These are phyloP conservation scores for Sylvietta virens DNA, from an alignment of 2,113 vertebrate species.

Conservation along the genomic window DNA sequence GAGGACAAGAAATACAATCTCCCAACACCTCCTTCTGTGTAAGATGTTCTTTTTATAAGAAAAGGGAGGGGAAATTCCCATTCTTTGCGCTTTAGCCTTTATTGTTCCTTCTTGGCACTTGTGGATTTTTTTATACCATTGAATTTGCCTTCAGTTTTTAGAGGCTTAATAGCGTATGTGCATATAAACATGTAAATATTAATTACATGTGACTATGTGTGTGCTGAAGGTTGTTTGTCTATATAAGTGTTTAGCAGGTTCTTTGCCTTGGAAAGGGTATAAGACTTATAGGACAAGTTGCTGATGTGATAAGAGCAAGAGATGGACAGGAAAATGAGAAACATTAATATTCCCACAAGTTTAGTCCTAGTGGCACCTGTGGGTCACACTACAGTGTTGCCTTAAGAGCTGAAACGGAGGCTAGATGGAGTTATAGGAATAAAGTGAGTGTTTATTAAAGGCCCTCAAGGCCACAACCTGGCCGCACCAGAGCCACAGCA, in stretches of 20 bases:
- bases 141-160: background rate
- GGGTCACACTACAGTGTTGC: background rate
- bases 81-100: background rate
- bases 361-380: background rate
- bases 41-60: slow-evolving; percentile 59
- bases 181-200: background rate
- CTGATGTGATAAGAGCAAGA: background rate
- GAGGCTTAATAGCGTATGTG: background rate
- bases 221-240: background rate
- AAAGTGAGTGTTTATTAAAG: too few relatives aligned
- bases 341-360: background rate
- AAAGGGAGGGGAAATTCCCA: background rate
- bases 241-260: background rate
- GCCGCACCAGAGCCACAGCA: too few relatives aligned
- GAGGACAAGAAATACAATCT: slow-evolving; percentile 84
- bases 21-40: slow-evolving; percentile 90
- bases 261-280: background rate
- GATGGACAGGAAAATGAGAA: background rate
- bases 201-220: background rate
- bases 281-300: background rate
- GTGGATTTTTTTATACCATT: background rate
- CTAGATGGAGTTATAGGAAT: too few relatives aligned
- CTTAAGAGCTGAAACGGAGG: too few relatives aligned
- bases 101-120: background rate
- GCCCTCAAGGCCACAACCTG: too few relatives aligned